These are phyloP conservation scores for Athene cunicularia DNA, from an alignment of 2,113 vertebrate species.

Conservation along the genomic window DNA sequence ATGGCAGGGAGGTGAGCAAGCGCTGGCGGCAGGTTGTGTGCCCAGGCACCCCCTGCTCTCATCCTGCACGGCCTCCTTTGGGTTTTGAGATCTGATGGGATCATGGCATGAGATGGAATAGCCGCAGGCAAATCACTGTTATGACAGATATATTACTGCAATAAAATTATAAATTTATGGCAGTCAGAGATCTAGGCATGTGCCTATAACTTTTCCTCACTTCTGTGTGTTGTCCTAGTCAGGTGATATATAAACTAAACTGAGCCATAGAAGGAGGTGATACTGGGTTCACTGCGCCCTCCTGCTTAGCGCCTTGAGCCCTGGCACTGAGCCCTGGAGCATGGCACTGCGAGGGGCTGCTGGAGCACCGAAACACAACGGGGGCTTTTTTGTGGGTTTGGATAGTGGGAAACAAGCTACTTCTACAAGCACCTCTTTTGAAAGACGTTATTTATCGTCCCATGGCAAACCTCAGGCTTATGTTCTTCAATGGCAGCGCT, in stretches of 20 bases:
- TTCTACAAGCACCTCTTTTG: not conserved
- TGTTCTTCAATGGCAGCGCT: not conserved
- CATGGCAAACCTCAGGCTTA: not conserved
- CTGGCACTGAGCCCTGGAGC: not conserved
- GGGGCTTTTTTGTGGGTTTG: not conserved
- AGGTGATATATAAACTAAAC: not conserved
- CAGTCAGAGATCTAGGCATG: not conserved
- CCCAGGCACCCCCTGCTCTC: rapidly evolving
- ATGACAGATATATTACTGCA: not conserved
- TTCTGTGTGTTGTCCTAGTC: not conserved
- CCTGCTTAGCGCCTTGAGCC: not conserved
- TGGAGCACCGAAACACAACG: rapidly evolving
- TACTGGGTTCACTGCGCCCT: rapidly evolving
- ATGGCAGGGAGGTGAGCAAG: rapidly evolving
- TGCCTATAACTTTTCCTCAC: not conserved
- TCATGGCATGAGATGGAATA: not conserved
- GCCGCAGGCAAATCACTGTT: not conserved
- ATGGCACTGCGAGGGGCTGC: rapidly evolving
- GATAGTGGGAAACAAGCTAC: not conserved
- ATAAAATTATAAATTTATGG: conserved; percentile 12
- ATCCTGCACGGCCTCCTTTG: not conserved
- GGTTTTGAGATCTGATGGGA: not conserved
- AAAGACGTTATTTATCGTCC: not conserved
- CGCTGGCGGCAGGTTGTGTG: rapidly evolving
- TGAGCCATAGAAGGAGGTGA: rapidly evolving